These are phyloP conservation scores for Amphiura filiformis DNA, from an alignment of 35 echinoderm and acorn worm genomes.

Conservation along the genomic window DNA sequence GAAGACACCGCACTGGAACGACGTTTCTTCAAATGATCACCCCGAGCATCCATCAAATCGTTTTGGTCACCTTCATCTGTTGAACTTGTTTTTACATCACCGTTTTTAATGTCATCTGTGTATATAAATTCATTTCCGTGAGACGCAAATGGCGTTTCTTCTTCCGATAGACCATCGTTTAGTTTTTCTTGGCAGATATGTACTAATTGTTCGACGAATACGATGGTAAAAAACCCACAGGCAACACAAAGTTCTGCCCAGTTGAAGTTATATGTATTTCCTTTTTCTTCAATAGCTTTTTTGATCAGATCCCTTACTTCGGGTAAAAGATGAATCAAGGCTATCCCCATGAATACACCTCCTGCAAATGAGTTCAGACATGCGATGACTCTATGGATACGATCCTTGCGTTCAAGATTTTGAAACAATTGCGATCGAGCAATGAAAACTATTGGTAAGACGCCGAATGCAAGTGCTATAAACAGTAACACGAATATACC, in stretches of 20 bases:
- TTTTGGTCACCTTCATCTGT: neutral
- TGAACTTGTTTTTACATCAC: neutral
- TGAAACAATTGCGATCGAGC: neutral
- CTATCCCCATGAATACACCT: slow-evolving; percentile 82
- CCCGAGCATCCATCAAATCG: neutral
- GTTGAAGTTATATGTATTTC: slow-evolving; percentile 24
- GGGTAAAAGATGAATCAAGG: slow-evolving; percentile 76
- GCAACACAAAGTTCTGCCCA: slow-evolving; percentile 75
- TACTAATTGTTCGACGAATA: slow-evolving; percentile 64
- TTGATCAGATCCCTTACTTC: slow-evolving; percentile 54
- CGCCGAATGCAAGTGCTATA: slow-evolving; percentile 22
- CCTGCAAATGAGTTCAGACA: slow-evolving; percentile 79
- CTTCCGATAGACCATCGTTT: neutral
- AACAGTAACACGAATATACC: slow-evolving; percentile 21
- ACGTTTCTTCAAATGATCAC: neutral
- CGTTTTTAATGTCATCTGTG: neutral
- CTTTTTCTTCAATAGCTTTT: slow-evolving; percentile 16
- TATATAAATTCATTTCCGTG: neutral
- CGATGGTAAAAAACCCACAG: slow-evolving; percentile 76
- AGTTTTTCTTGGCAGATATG: slow-evolving; percentile 52
- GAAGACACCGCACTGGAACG: neutral
- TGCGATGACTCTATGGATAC: slow-evolving; percentile 48
- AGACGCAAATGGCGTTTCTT: neutral
- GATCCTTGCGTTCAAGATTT: slow-evolving; percentile 13
- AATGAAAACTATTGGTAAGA: slow-evolving; percentile 18